Evolutionary conservation across 2,888 invertebrate species (phyloP), one percentile per base, ranked within the genome.

Genomic region (Lymantria monacha): DNA sequence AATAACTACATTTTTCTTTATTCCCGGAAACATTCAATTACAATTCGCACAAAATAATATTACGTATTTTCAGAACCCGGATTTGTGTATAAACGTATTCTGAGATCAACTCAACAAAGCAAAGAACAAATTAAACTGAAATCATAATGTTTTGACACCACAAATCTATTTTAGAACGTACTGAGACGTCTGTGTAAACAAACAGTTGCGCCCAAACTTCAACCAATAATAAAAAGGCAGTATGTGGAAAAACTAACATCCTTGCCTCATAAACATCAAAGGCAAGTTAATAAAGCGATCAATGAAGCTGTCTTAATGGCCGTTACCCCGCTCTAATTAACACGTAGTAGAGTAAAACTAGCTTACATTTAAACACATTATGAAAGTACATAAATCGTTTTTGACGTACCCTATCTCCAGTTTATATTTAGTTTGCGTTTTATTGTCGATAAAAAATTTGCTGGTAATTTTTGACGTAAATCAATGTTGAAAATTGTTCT

Each of bases 211-310:
- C 86, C 90, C 90, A 85, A 90, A 88, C 88, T 88, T 89, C 86
- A 79, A 83, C 83, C 89, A 89, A 90, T 88, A 84, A 89, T 89
- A 90, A 91, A 90, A 90, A 90, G 86, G 83, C 87, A 87, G 82
- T 87, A 83, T 87, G 88, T 87, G 89, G 90, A 89, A 90, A 90
- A 90, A 91, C 90, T 90, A 91, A 91, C 91, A 91, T 90, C 90
- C 90, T 89, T 76, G 74, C 70, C 64, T 77, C 72, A 78, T 88
- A 85, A 87, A 90, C 76, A 75, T 91, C 90, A 91, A 91, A 90
- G 86, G 73, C 59, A 43, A 72, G 81, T 79, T 85, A 81, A 87
- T 87, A 85, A 81, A 85, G 80, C 81, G 81, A 88, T 88, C 89
- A 87, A 83, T 88, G 82, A 74, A 76, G 79, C 76, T 72, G 73